Percentiles rank a stretch among this genome's conserved stretches.
phyloP scores from a whole-genome alignment of 1,140 invertebrate species.

The Amphibalanus amphitrite region DNA sequence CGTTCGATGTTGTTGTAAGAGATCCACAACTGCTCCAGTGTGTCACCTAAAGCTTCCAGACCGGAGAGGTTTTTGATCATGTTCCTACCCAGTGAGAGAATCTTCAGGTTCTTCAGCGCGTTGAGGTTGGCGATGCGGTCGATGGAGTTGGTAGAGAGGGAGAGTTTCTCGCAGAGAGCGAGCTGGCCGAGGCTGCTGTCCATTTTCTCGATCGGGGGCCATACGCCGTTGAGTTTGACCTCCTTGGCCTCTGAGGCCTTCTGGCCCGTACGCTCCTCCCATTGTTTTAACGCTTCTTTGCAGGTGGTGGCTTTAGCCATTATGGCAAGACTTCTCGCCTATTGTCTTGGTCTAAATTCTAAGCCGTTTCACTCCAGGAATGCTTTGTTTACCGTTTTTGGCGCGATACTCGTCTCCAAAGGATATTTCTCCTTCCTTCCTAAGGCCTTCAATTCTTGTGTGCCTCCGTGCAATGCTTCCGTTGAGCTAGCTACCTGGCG shows the following conservation, averaged over 20 bases:
- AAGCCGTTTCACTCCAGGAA: no score
- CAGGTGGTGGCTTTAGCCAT: conserved; percentile 22
- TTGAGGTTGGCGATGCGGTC: conserved; percentile 72
- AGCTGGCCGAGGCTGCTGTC: conserved; percentile 34
- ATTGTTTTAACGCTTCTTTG: conserved; percentile 34
- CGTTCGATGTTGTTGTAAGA: conserved; percentile 79
- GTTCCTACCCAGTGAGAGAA: conserved; percentile 73
- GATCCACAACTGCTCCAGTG: conserved; percentile 71
- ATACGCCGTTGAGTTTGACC: conserved; percentile 39
- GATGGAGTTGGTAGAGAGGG: conserved; percentile 79
- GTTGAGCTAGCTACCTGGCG: no score
- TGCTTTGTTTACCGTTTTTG: no score
- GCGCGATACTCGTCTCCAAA: no score
- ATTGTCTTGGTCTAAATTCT: no score
- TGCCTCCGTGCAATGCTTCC: no score
- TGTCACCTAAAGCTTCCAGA: conserved; percentile 55
- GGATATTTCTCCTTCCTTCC: no score
- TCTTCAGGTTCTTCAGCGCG: conserved; percentile 60
- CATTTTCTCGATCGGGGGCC: conserved; percentile 39
- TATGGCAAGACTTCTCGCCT: neutral
- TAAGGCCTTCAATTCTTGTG: no score
- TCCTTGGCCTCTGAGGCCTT: conserved; percentile 45
- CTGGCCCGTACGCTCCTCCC: conserved; percentile 57
- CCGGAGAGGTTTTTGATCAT: conserved; percentile 61
- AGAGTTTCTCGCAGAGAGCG: conserved; percentile 42